Evolutionary conservation across 1,140 invertebrate genomes (phyloP).

Genomic region (Oppia nitens): DNA sequence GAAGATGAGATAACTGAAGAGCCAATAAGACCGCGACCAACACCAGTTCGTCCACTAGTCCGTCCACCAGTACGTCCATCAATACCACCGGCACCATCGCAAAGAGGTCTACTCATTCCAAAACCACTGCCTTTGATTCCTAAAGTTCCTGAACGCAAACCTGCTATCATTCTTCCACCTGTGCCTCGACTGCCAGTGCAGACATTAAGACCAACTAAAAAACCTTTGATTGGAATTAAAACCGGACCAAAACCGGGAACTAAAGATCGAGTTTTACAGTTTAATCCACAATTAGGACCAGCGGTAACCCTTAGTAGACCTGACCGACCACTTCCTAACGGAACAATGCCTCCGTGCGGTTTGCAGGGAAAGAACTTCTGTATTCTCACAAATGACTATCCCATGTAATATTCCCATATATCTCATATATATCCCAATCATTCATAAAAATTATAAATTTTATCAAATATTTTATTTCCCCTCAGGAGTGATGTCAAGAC

Average conservation of each 20-base stretch:
- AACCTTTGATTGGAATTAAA: slow-evolving; percentile 3
- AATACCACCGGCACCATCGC: not conserved
- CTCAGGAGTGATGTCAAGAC: slow-evolving; percentile 21
- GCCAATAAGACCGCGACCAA: not conserved
- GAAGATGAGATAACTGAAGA: no score
- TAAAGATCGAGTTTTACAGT: slow-evolving; percentile 8
- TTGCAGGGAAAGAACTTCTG: slow-evolving; percentile 21
- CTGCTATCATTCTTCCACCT: slow-evolving; percentile 9
- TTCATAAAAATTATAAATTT: not conserved
- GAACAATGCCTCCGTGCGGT: slow-evolving; percentile 22
- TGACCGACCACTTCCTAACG: slow-evolving; percentile 19
- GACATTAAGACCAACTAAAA: slow-evolving; percentile 4
- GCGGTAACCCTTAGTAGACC: slow-evolving; percentile 17
- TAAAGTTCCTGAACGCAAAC: not conserved
- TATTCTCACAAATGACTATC: slow-evolving; percentile 23
- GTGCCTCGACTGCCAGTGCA: slow-evolving; percentile 6
- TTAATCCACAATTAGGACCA: slow-evolving; percentile 15
- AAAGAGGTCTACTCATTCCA: not conserved
- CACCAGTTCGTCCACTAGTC: not conserved
- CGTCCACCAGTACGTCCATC: slow-evolving; percentile 2
- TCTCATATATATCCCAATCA: not conserved
- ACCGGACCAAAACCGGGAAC: slow-evolving; percentile 6
- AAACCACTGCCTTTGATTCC: slow-evolving; percentile 5
- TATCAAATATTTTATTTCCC: not conserved
- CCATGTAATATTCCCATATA: slow-evolving; percentile 21